Evolutionary conservation across 2,113 vertebrate species (phyloP), one percentile per base, ranked within the genome.

Genomic region (Dipodomys merriami): DNA sequence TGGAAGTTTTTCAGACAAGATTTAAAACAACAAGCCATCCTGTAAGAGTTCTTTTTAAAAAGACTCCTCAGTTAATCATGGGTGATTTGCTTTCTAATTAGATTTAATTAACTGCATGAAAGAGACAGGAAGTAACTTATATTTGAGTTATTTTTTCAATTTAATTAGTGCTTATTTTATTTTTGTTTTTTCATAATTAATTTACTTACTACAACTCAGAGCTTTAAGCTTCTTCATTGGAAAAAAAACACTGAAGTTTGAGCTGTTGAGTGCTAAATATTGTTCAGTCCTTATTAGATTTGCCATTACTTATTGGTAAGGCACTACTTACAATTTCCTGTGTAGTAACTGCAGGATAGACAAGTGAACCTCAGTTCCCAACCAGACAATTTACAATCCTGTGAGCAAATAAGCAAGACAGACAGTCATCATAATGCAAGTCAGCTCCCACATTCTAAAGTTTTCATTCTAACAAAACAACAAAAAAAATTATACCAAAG

Each of bases 101-200:
- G 60, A 85, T 86, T 64, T 76, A 85, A 83, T 35, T 92, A 86
- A 83, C 62, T 91, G 2, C 6, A 88, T 53, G 44, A 81, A 85
- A 74, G 6, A 83, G 57, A 90, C 16, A 92, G 57, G 71, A 96
- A 90, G 88, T 78, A 93, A 64, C 23, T 72, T 91, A 25, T 64
- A 86, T 77, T 93, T 88, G 29, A 80, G 46, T 62, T 83, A 57
- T 67, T 95, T 89, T 96, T 95, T 44, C 2, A 94, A 76, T 88
- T 74, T 92, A 83, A 88, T 93, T 86, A 77, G 53, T 57, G 57
- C n/a, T 27, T 83, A 84, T 83, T 94, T 93, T 93, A 62, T 91
- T 77, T 83, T 91, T 76, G 60, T 64, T 23, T 20, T 49, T 73
- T 33, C 15, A 77, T 88, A 93, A 88, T 80, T 86, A 81, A 88